These are phyloP conservation scores for Artibeus jamaicensis DNA, from an alignment of 2,797 vertebrate species.

Conservation along the genomic window DNA sequence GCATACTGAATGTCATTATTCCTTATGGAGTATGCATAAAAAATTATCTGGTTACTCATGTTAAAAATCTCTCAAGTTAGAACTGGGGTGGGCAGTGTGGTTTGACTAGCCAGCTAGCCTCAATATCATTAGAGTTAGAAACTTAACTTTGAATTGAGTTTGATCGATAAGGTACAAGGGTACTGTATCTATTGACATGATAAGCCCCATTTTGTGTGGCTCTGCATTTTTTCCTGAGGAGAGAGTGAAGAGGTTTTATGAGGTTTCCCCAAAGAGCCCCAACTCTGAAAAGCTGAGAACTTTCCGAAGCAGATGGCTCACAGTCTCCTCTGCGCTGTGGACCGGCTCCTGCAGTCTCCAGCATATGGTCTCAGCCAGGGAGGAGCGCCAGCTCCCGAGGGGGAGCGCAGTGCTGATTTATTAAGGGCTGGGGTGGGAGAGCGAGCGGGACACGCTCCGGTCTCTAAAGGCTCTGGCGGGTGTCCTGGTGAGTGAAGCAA, in stretches of 20 bases:
- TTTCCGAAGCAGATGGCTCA: background rate
- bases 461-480: background rate
- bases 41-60: background rate
- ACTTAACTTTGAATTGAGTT: slow-evolving; percentile 33
- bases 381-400: background rate
- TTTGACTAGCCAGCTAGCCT: background rate
- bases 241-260: background rate
- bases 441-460: background rate
- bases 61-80: background rate
- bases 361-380: background rate
- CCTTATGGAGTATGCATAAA: background rate
- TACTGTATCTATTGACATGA: background rate
- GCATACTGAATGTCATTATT: background rate
- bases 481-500: background rate
- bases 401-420: background rate
- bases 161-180: background rate
- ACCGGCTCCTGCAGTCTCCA: background rate
- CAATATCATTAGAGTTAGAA: background rate
- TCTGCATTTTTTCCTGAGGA: background rate
- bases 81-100: background rate
- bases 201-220: background rate
- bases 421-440: background rate
- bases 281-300: background rate
- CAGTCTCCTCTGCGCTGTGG: background rate
- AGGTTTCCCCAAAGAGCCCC: background rate